Evolutionary conservation across 2,888 invertebrate genomes (phyloP).

Genomic region (Antitype chi): DNA sequence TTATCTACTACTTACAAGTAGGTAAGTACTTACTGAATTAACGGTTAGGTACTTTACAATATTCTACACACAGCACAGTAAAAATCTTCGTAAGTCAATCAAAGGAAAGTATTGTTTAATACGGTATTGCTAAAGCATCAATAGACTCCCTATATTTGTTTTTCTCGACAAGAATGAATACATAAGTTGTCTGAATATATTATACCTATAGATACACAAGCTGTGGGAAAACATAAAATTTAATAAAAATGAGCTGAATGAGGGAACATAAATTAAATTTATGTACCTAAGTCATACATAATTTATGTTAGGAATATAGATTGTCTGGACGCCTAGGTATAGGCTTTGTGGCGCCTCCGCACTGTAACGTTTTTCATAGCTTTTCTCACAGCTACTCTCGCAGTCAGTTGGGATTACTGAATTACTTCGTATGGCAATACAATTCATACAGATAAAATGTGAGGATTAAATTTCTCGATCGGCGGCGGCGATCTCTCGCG

Average conservation of each 20-base stretch:
- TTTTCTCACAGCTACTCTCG: background rate
- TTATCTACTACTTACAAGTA: background rate
- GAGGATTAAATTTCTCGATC: background rate
- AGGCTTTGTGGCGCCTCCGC: slow-evolving; percentile 34
- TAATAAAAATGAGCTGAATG: slow-evolving; percentile 37
- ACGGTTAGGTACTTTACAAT: background rate
- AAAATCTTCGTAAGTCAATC: background rate
- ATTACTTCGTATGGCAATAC: background rate
- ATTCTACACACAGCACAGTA: background rate
- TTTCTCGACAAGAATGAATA: slow-evolving; percentile 17
- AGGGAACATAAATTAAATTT: slow-evolving; percentile 14
- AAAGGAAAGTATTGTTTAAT: background rate
- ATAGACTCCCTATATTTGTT: slow-evolving; percentile 9
- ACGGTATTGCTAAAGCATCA: background rate
- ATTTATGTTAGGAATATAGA: slow-evolving; percentile 47
- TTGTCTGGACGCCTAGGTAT: slow-evolving; percentile 43
- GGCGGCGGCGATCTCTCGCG: too few species aligned
- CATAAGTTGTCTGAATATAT: slow-evolving; percentile 2
- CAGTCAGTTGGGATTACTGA: background rate
- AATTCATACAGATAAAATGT: background rate
- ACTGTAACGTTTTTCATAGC: background rate
- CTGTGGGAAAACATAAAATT: slow-evolving; percentile 36
- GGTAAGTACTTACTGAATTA: background rate
- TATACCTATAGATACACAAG: slow-evolving; percentile 11
- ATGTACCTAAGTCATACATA: slow-evolving; percentile 43